Evolutionary conservation across 2,797 vertebrate genomes (phyloP), one percentile per base, ranked within the genome.

Genomic region (Catamblyrhynchus diadema): DNA sequence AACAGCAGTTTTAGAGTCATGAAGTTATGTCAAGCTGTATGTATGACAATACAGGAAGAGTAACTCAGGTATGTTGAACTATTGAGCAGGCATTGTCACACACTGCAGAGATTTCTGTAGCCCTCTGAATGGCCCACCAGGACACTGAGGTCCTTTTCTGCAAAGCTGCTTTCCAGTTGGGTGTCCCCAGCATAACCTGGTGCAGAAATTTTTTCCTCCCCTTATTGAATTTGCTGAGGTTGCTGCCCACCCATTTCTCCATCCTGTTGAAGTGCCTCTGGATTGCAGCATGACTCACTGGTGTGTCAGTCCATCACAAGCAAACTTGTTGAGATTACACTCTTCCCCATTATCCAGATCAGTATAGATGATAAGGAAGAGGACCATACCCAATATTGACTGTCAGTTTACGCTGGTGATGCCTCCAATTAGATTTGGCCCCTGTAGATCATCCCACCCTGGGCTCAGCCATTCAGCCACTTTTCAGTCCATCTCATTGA

Each of bases 381-480:
- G 27, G 8, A 44, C 47, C 25, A 59, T 5, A 74, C 18, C 9
- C 35, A 23, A 2, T 57, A 48, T 1, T 41, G 22, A 53, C 25
- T 12, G 14, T 14, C 8, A 8, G 9, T 45, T 44, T 50, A 25
- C 2, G 4, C 21, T 37, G 28, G 16, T 44, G 30, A 53, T 2
- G 1, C 12, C 8, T 45, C 35, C 35, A 32, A 4, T 10, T 24
- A 53, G 17, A 53, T 62, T 37, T 75, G 2, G 0, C 21, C 3
- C 3, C 22, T 1, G 0, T 9, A 37, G 30, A 18, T 70, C 17
- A 59, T 11, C 30, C 35, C 1, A 1, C 7, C 53, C 30, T 42
- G 39, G 14, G 16, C 24, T 62, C 23, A n/a, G 30, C 6, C 32
- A 28, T 62, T 71, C 30, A 79, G 7, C 8, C 18, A 21, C 0